Base-by-base conservation (phyloP, 1,140 invertebrate genomes). In the Atta cephalotes region DNA sequence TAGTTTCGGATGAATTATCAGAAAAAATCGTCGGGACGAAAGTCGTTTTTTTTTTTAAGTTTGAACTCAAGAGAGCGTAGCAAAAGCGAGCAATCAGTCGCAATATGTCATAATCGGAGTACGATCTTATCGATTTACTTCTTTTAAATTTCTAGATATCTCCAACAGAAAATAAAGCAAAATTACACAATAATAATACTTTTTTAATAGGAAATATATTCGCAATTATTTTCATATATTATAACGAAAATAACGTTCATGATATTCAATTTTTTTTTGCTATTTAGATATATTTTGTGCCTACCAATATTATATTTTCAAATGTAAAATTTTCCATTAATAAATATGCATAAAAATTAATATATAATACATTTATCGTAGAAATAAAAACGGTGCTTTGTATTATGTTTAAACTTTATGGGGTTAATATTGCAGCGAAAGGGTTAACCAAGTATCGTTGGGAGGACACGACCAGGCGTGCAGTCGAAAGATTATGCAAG, bases 401-500 rank as follows among this genome's bases (percentile, higher is more conserved):
- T 58, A 45, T 45, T 39, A 45, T 2, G 3, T 58, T 56, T 21
- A 1, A 1, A 16, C n/a, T 71, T 58, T 16, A 31, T 60, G 56
- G 16, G 79, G 0, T 58, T 60, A 39, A 70, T 79, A 56, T 16
- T 70, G 21, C 21, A 45, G 9, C 51, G 16, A 71, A 45, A 71
- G 65, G 79, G 65, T 56, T 51, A 80, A 70, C 21, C 28, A 51
- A 81, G 1, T 25, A 66, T n/a, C 14, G 14, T 70, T 3, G 31
- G 6, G 16, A 71, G 51, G 21, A 70, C 49, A 71, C 78, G 21
- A 31, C 7, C 49, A n/a, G 10, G n/a, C 63, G 16, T 66, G 63
- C 63, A 39, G 9, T 56, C 31, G 51, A 81, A 71, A 51, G 51
- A 81, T 81, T 81, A 81, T 16, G 31, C 39, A 81, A 81, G 79